phyloP scores from a whole-genome alignment of 2,888 invertebrate genomes.

The Cantharis rufa region DNA sequence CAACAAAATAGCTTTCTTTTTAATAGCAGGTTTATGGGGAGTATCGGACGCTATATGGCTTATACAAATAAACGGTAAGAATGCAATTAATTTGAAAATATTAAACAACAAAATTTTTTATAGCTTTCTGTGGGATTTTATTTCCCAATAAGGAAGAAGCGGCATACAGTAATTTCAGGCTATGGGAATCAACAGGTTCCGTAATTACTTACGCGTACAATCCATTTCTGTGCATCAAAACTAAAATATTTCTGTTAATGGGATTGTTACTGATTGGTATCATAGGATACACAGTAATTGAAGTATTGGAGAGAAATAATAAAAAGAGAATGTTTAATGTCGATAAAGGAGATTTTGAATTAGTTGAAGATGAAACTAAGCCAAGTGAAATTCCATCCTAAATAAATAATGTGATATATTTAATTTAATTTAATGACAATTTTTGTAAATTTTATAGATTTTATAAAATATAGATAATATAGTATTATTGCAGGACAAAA shows the following conservation, averaged over 20 bases:
- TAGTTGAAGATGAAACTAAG: conserved; percentile 21
- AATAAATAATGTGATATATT: neutral
- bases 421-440: neutral
- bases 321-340: conserved; percentile 50
- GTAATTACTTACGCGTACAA: conserved; percentile 83
- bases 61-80: conserved; percentile 87
- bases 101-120: conserved; percentile 10
- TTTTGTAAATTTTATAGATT: neutral
- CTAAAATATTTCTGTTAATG: conserved; percentile 72
- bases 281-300: conserved; percentile 72
- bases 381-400: neutral
- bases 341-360: conserved; percentile 35
- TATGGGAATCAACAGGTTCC: conserved; percentile 92
- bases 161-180: conserved; percentile 88
- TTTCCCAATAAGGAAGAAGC: conserved; percentile 87
- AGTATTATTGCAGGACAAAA: too few relatives aligned
- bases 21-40: conserved; percentile 85
- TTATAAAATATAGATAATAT: neutral
- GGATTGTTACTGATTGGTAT: conserved; percentile 73
- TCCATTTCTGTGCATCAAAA: conserved; percentile 73
- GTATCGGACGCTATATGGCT: conserved; percentile 89
- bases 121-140: conserved; percentile 82
- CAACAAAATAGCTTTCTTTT: conserved; percentile 73
- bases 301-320: conserved; percentile 59
- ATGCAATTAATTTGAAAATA: neutral